Conservation (phyloP, 2,888 invertebrate genomes). For the Papilio gigon region DNA sequence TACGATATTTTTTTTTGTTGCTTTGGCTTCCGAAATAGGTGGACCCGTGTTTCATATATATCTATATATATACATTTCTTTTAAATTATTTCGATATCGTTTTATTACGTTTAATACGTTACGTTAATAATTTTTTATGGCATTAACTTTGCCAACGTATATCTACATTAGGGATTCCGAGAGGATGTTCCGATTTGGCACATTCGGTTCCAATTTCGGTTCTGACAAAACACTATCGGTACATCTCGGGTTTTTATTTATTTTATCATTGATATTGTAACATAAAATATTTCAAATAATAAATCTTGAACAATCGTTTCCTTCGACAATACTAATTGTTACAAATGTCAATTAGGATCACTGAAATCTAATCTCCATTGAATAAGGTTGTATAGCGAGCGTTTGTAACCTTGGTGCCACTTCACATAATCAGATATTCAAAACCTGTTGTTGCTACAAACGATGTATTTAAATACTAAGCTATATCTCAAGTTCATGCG, state of each 20-base stretch:
- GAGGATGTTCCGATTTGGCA: too few species aligned
- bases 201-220: too few species aligned
- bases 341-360: constrained; percentile 46
- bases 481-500: constrained; percentile 13
- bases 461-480: constrained; percentile 6
- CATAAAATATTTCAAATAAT: constrained; percentile 39
- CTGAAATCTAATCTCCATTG: constrained; percentile 37
- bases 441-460: constrained; percentile 42
- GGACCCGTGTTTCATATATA: too few species aligned
- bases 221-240: too few species aligned
- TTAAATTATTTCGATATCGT: too few species aligned
- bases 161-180: too few species aligned
- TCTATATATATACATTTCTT: too few species aligned
- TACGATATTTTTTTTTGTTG: background rate
- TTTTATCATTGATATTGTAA: background rate
- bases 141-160: too few species aligned
- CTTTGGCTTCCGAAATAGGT: too few species aligned
- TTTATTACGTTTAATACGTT: too few species aligned
- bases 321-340: constrained; percentile 20
- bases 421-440: constrained; percentile 42
- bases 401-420: constrained; percentile 43
- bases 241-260: too few species aligned
- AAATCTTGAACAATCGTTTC: constrained; percentile 5
- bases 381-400: constrained; percentile 36
- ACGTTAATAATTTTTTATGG: too few species aligned